Evolutionary conservation across 2,797 vertebrate species (phyloP), one percentile per base, ranked within the genome.

Genomic region (Clarias pachynema): DNA sequence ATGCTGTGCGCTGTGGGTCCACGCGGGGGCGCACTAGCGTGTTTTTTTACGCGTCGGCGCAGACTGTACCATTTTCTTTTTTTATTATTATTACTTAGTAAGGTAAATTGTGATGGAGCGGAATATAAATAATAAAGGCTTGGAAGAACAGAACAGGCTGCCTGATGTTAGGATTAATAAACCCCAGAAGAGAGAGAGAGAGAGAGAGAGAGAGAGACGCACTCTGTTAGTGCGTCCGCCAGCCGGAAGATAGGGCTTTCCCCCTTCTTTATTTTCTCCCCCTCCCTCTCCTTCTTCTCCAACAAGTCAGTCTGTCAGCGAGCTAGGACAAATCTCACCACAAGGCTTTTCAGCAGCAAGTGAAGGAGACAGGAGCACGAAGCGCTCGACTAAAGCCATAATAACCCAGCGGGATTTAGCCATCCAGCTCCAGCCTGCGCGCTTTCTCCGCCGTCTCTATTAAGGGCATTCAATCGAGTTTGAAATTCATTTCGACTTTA

Each of bases 291-390:
- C 83, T 62, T 85, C 68, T 72, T 89, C 91, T 92, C 92, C 91
- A 90, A 93, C 93, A 87, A 93, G 92, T 93, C 91, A 90, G 89
- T 95, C 92, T 93, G 94, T 95, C 94, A 94, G 87, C 93, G 94
- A 63, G 93, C 92, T 89, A 91, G 89, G 87, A 88, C 92, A 88
- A 93, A 92, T 94, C 94, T 91, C 90, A 93, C 66, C 93, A 89
- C 92, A 85, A 92, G 93, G 93, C 89, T 92, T 91, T 37, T 88
- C 90, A 90, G 86, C 90, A 82, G 86, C 81, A 86, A 89, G 75
- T 88, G 88, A 85, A 73, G 88, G 88, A 91, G 87, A 91, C 92
- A 90, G 91, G 87, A 81, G 77, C 75, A 83, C 70, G 70, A 40
- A 75, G 82, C 82, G 60, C 85, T 86, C 84, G 82, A 62, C 83